Base-by-base conservation (phyloP, 2,113 vertebrate species). In the Mugil cephalus region DNA sequence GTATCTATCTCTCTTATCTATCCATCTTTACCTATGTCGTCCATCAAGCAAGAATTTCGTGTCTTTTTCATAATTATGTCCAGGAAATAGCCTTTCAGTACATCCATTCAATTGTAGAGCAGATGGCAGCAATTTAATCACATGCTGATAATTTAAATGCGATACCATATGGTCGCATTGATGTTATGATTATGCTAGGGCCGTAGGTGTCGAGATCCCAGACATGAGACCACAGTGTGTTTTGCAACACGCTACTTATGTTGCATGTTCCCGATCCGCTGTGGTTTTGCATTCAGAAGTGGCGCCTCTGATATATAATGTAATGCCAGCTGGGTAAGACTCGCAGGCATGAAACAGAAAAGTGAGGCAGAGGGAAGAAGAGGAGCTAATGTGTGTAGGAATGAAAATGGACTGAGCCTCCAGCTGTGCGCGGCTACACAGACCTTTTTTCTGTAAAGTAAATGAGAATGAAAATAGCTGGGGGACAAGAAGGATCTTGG, bases 261-360 rank as follows among this genome's bases (percentile, higher is more conserved):
- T 47, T 8, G 46, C 47, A 51, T 69, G 42, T 65, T 54, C 18
- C 30, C 14, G 0, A 18, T 10, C 24, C 21, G 61, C 62, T 60
- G 39, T 10, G 21, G 39, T 53, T 70, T 51, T 69, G 66, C 61
- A 48, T 56, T 60, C 30, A 65, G 51, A 52, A 55, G 46, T 17
- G 78, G 65, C 36, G 19, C 64, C 74, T 79, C 54, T 69, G 72
- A 76, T 80, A 35, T 53, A 39, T 52, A 72, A 68, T 69, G 69
- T 70, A 43, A 67, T 59, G 75, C 54, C 72, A 72, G 66, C 45
- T 77, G 77, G 60, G 68, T 54, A 71, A 30, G 75, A 76, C 47
- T 66, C 15, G 36, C 54, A 71, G 8, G 58, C 52, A 72, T 62
- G 34, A 69, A 55, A 47, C 24, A 11, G 73, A 58, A 51, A 45